phyloP scores from a whole-genome alignment of 1,140 invertebrate genomes.

The Heliconius hewitsoni region DNA sequence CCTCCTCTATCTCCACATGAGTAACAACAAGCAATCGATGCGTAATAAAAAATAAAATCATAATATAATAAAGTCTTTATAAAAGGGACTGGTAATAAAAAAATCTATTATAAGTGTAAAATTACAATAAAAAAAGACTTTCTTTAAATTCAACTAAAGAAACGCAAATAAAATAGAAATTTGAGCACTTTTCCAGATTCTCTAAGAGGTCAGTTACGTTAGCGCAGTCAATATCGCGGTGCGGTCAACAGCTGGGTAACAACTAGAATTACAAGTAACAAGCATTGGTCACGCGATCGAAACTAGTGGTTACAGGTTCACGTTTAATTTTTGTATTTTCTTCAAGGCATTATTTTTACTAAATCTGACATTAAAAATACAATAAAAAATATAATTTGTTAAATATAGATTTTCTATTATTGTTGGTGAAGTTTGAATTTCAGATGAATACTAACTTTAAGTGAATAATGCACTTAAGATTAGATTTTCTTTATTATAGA shows the following conservation, averaged over 20 bases:
- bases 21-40: too few relatives aligned
- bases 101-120: too few relatives aligned
- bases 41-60: too few relatives aligned
- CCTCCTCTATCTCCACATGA: too few relatives aligned
- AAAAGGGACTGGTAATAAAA: too few relatives aligned
- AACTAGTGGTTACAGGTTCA: constrained; percentile 12
- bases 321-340: background rate
- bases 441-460: too few relatives aligned
- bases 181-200: background rate
- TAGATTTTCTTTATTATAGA: too few relatives aligned
- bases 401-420: background rate
- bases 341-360: background rate
- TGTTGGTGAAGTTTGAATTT: too few relatives aligned
- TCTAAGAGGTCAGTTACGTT: constrained; percentile 7
- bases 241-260: constrained; percentile 14
- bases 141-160: background rate
- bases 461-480: too few relatives aligned
- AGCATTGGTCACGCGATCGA: background rate
- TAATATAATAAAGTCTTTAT: background rate
- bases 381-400: background rate
- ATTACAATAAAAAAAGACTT: background rate
- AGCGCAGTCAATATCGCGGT: background rate
- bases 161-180: background rate
- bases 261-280: constrained; percentile 9
- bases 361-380: background rate